Base-by-base conservation (phyloP, 2,113 vertebrate genomes). In the Sinocyclocheilus anshuiensis region DNA sequence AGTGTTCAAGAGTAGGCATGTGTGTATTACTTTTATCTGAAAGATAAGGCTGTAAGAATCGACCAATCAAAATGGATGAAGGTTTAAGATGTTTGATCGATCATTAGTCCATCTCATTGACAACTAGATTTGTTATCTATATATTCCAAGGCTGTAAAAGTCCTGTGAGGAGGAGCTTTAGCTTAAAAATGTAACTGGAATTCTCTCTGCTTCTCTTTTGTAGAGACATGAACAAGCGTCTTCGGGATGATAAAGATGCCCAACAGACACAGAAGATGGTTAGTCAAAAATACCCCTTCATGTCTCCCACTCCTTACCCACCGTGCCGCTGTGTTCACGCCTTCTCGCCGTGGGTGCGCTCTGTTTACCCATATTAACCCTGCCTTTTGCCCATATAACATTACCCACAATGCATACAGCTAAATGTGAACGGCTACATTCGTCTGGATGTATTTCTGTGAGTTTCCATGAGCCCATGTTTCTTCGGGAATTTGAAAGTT, bases 191-290 rank as follows among this genome's bases (percentile, higher is more conserved):
- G 0, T 45, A 75, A 45, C 39, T 24, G 0, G 13, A 3, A 39
- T 18, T 75, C 9, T 29, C 74, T 26, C 50, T 36, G 24, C 39
- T 2, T 85, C 24, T 50, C 26, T 29, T 59, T 15, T 55, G 3
- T 33, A 99, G 98, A 94, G 97, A 99, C 75, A 96, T 99, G 95
- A 99, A 99, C 94, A 97, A 95, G 76, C 94, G 94, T 75, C 93
- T 99, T 7, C 95, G 97, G 22, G 98, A 99, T 39, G 97, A 98
- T 86, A 96, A 96, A 90, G 97, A 99, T 0, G 94, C 94, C 65
- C 96, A 94, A 42, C 97, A 97, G 89, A 92, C 96, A 89, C 95
- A 94, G 94, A 96, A 95, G 94, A 94, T 92, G 95, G 95, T 97
- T 94, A 95, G 95, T 96, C 93, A 95, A 77, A 94, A 91, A 94